Conservation (phyloP, 2,797 vertebrate species). For the Esox lucius region DNA sequence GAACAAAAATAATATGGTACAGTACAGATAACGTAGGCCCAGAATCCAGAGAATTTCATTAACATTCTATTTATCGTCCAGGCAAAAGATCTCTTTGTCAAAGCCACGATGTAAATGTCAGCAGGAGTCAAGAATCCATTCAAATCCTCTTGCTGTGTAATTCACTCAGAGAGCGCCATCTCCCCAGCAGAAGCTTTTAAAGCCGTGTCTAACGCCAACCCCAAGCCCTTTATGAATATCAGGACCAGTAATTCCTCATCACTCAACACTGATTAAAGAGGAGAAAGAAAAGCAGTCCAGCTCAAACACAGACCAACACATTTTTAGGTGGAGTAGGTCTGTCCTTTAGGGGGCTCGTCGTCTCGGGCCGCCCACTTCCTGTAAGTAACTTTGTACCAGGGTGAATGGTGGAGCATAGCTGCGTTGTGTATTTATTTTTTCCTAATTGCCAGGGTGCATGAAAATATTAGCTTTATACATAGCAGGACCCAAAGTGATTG, state of each 20-base stretch:
- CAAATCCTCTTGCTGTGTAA: background rate
- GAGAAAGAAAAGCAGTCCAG: background rate
- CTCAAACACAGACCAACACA: background rate
- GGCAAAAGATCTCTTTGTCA: background rate
- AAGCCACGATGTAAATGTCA: background rate
- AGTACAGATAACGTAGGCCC: background rate
- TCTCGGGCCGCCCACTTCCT: too few species aligned
- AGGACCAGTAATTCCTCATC: background rate
- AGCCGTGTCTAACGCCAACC: background rate
- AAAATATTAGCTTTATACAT: background rate
- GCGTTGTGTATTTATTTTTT: too few species aligned
- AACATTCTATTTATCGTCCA: background rate
- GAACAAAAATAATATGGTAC: background rate
- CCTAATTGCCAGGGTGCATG: background rate
- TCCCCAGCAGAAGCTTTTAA: background rate
- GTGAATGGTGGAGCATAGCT: too few species aligned
- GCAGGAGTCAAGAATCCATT: background rate
- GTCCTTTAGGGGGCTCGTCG: too few species aligned
- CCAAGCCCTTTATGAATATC: background rate
- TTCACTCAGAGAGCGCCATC: background rate
- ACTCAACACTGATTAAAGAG: background rate
- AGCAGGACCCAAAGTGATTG: background rate
- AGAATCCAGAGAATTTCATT: background rate
- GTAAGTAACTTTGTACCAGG: too few species aligned
- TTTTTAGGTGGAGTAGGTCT: background rate